These are phyloP conservation scores for Fragum fragum DNA, from an alignment of 2,888 invertebrate species.

Conservation along the genomic window DNA sequence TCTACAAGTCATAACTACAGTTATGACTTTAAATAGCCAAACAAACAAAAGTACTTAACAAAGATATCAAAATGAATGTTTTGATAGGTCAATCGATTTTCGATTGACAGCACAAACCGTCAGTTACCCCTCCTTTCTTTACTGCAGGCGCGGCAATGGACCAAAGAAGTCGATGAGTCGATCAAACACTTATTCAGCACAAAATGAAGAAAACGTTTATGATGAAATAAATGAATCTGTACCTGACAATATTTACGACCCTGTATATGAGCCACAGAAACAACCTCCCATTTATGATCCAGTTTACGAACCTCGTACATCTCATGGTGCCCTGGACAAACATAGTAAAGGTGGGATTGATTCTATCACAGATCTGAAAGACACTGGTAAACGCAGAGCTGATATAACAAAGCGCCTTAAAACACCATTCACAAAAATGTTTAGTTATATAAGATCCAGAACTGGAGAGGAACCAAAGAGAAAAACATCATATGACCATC, in stretches of 20 bases:
- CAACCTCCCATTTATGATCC: slow-evolving; percentile 5
- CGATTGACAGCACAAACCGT: no score
- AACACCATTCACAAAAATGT: slow-evolving; percentile 26
- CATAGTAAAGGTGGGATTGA: background rate
- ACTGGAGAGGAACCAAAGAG: slow-evolving; percentile 28
- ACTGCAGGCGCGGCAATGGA: background rate
- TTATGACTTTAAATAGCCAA: no score
- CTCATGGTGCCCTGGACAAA: background rate
- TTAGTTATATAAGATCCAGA: slow-evolving; percentile 39
- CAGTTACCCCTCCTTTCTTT: no score
- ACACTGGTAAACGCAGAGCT: background rate
- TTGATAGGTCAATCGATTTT: no score
- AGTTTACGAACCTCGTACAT: background rate
- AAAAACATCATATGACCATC: slow-evolving; percentile 47
- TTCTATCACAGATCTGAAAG: background rate
- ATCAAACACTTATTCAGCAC: background rate
- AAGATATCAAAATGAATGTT: no score
- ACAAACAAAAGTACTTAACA: no score
- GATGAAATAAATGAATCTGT: slow-evolving; percentile 33
- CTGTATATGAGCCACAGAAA: slow-evolving; percentile 35
- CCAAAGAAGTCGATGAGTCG: background rate
- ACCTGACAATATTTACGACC: slow-evolving; percentile 32
- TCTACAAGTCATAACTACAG: no score
- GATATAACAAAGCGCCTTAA: slow-evolving; percentile 9
- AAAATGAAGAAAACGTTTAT: slow-evolving; percentile 22